Base-by-base conservation (phyloP, 2,797 vertebrate genomes). In the Sarcophilus harrisii region DNA sequence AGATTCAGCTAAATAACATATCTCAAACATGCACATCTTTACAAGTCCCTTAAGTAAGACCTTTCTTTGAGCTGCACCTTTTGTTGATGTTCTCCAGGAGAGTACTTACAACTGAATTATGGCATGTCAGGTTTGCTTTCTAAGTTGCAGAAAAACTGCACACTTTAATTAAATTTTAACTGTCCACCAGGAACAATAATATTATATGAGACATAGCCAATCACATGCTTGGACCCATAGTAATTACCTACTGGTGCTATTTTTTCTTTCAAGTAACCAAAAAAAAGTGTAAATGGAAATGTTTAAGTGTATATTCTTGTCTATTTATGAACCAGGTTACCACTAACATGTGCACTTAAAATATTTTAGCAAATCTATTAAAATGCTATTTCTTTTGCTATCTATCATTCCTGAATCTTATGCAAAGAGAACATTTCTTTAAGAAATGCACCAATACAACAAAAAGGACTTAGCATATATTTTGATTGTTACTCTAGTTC, bases 91-190 rank as follows among this genome's bases (percentile, higher is more conserved):
- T 54, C 66, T 96, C 92, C 91, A 93, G 5, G 90, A 96, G 96
- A 16, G 16, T 94, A 57, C 54, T 97, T 96, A 54, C 5, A 57
- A 96, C 54, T 97, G 95, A 97, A 90, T 93, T 95, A 94, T 30
- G 87, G 89, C 32, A 8, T 73, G 45, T 91, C 96, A 93, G 90
- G 93, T 96, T 96, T 97, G 96, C 96, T 96, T 97, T 96, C 57
- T 94, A 95, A 95, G 54, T 73, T 94, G 52, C 93, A 95, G 54
- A 95, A 96, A 92, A 96, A 49, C 38, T 93, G 45, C 54, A 96
- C 1, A 30, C 92, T 91, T 96, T 97, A 98, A 97, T 97, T 94
- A 97, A 96, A 58, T 96, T 97, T 66, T 94, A 96, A 96, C 11
- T 93, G 92, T 38, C 94, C 5, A 0, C 92, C 10, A 96, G 95